Conservation (phyloP, 2,113 vertebrate species). For the Corythornis madagascariensis region DNA sequence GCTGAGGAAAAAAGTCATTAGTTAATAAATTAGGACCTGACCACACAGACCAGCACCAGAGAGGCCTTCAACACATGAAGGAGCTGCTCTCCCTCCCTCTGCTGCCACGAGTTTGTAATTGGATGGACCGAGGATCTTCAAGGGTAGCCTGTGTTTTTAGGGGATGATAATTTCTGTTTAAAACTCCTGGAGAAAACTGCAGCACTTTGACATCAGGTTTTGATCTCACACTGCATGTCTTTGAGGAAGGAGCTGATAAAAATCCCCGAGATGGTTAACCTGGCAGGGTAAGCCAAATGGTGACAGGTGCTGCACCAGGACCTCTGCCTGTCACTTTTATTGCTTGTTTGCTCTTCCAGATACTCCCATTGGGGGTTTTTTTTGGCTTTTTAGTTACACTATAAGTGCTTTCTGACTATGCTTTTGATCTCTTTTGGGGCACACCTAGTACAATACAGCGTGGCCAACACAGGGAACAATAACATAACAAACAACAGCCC, state of each 20-base stretch:
- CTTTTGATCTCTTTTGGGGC: not conserved
- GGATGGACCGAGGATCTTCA: not conserved
- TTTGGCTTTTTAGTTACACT: not conserved
- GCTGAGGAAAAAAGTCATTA: not conserved
- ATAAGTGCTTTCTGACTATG: not conserved
- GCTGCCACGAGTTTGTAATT: not conserved
- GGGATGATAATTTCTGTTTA: rapidly evolving
- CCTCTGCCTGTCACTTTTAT: not conserved
- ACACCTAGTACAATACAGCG: not conserved
- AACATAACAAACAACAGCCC: not conserved
- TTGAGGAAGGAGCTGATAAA: not conserved
- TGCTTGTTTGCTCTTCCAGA: not conserved
- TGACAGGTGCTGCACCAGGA: not conserved
- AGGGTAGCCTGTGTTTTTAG: not conserved
- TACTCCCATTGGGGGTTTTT: not conserved
- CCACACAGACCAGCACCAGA: not conserved
- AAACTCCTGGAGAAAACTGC: not conserved
- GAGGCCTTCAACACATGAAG: rapidly evolving
- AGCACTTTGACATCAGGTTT: not conserved
- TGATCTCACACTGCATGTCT: not conserved
- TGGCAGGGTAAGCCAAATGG: not conserved
- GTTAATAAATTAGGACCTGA: not conserved
- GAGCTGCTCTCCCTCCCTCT: not conserved
- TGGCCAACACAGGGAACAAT: not conserved
- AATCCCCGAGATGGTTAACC: constrained; percentile 11